Evolutionary conservation across 2,888 invertebrate species (phyloP).

Genomic region (Octonoba sinensis): DNA sequence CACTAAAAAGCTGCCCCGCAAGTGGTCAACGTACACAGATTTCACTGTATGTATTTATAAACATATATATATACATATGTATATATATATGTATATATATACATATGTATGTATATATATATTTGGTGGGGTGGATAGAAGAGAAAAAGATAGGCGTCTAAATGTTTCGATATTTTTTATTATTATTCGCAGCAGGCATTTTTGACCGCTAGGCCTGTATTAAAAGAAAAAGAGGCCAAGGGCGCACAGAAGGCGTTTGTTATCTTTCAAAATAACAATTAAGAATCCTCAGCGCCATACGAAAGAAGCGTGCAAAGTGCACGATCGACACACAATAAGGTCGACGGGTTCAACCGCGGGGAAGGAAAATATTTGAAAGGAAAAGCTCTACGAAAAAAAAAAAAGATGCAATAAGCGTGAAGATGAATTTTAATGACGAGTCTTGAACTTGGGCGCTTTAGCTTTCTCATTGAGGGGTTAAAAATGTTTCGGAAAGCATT

Average conservation of each 20-base stretch:
- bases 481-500: not conserved
- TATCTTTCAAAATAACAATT: conserved; percentile 15
- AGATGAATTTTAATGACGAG: conserved; percentile 15
- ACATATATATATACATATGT: too few relatives aligned
- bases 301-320: conserved; percentile 4
- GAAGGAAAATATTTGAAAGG: conserved; percentile 12
- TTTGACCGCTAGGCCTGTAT: too few relatives aligned
- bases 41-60: too few relatives aligned
- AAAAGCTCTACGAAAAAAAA: not conserved
- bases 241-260: conserved; percentile 6
- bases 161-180: too few relatives aligned
- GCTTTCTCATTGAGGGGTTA: conserved; percentile 2
- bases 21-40: too few relatives aligned
- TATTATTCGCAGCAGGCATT: too few relatives aligned
- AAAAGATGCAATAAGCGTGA: conserved; percentile 7
- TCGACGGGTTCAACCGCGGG: not conserved
- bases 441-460: not conserved
- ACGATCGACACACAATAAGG: conserved; percentile 5
- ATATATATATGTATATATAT: too few relatives aligned
- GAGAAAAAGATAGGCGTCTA: too few relatives aligned
- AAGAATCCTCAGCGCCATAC: conserved; percentile 3
- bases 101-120: too few relatives aligned
- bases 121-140: too few relatives aligned
- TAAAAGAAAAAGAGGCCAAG: conserved; percentile 6
- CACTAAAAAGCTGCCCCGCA: too few relatives aligned